A percentile compares a stretch with the other conserved stretches of the same genome.
phyloP scores from a whole-genome alignment of 2,797 vertebrate genomes.

The Zenarchopterus dispar region DNA sequence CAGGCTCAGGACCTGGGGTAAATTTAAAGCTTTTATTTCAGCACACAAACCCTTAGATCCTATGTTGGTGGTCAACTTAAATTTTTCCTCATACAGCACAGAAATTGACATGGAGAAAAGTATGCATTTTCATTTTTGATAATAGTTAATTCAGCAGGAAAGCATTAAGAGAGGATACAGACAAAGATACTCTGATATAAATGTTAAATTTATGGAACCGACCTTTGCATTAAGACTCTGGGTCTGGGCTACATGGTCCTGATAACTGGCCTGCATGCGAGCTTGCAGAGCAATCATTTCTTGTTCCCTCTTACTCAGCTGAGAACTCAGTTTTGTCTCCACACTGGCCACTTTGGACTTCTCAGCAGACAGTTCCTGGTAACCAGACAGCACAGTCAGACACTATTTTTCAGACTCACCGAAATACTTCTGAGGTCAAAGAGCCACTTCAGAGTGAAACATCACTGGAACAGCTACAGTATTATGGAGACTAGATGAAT shows the following conservation, averaged over 20 bases:
- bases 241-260: slow-evolving; percentile 88
- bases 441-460: slow-evolving; percentile 6
- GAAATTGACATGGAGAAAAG: background rate
- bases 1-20: slow-evolving; percentile 83
- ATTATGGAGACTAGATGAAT: background rate
- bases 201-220: background rate
- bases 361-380: slow-evolving; percentile 88
- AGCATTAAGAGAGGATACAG: background rate
- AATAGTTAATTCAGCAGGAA: background rate
- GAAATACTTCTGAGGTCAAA: background rate
- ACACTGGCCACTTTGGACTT: slow-evolving; percentile 83
- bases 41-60: background rate
- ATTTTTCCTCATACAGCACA: background rate
- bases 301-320: slow-evolving; percentile 87
- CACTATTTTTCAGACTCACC: background rate
- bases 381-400: slow-evolving; percentile 10
- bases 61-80: background rate
- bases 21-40: background rate
- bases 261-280: slow-evolving; percentile 94
- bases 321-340: slow-evolving; percentile 90
- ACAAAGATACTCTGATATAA: background rate
- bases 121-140: background rate
- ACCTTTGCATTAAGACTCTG: slow-evolving; percentile 94
- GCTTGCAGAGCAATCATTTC: slow-evolving; percentile 89
- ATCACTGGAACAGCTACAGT: background rate